Conservation (phyloP, 2,888 invertebrate species). For the Heliconius ethilla region DNA sequence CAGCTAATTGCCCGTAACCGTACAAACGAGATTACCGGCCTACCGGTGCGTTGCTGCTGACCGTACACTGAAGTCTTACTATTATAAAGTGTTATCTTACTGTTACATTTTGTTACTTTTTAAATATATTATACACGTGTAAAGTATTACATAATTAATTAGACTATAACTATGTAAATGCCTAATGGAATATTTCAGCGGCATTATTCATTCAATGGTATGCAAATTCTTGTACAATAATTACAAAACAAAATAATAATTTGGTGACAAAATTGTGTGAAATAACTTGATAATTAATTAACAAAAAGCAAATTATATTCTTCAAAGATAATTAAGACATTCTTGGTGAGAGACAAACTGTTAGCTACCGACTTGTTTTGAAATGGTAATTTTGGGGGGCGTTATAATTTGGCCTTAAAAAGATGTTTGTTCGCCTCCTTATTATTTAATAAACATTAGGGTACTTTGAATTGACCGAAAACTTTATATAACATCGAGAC, state of each 20-base stretch:
- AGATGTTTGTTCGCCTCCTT: conserved; percentile 9
- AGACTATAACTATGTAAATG: not conserved
- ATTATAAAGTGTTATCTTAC: conserved; percentile 26
- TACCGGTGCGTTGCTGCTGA: conserved; percentile 44
- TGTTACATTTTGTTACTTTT: conserved; percentile 6
- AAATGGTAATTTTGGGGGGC: conserved; percentile 57
- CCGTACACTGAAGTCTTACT: conserved; percentile 19
- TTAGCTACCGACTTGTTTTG: conserved; percentile 53
- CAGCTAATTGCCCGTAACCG: conserved; percentile 69
- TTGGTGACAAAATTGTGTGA: conserved; percentile 45
- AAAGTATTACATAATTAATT: not conserved
- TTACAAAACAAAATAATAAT: conserved; percentile 21
- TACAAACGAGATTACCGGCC: conserved; percentile 64
- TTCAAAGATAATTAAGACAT: conserved; percentile 62
- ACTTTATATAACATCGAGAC: not conserved
- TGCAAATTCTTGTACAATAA: not conserved
- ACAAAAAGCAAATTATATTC: conserved; percentile 62
- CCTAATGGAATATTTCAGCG: not conserved
- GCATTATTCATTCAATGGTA: not conserved
- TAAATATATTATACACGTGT: not conserved
- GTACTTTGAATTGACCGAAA: conserved; percentile 1
- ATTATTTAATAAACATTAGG: conserved; percentile 15
- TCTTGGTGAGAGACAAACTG: conserved; percentile 56
- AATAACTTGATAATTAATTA: conserved; percentile 67
- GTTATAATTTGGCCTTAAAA: conserved; percentile 43